Conservation (phyloP, 2,888 invertebrate species). For the Heliconius aoede region DNA sequence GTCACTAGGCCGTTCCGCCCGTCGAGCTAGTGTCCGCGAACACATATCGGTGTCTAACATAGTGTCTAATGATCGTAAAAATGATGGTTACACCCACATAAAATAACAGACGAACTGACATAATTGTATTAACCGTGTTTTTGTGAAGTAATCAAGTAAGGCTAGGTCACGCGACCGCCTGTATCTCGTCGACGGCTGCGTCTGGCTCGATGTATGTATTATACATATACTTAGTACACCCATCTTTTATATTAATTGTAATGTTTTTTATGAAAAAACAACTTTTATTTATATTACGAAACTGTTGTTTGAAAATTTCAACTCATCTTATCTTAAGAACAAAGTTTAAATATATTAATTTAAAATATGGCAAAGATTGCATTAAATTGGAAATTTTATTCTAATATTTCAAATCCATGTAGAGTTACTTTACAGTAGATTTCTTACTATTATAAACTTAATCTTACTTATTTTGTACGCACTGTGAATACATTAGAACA, state of each 20-base stretch:
- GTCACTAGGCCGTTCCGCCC: constrained; percentile 73
- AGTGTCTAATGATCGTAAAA: constrained; percentile 27
- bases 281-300: not conserved
- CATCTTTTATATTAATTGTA: no score
- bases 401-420: not conserved
- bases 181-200: not conserved
- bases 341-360: no score
- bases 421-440: no score
- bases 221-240: not conserved
- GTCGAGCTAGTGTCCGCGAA: constrained; percentile 29
- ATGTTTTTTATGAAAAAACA: no score
- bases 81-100: constrained; percentile 21
- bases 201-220: not conserved
- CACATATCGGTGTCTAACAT: constrained; percentile 15
- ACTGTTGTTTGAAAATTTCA: not conserved
- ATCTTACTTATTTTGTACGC: not conserved
- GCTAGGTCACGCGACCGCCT: constrained; percentile 25
- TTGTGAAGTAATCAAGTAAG: constrained; percentile 20
- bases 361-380: no score
- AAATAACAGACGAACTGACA: constrained; percentile 46
- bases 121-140: constrained; percentile 30
- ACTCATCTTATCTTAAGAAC: no score
- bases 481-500: not conserved
- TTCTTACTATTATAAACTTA: not conserved
- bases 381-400: no score